phyloP scores from a whole-genome alignment of 2,797 vertebrate genomes.

The Lemur catta region DNA sequence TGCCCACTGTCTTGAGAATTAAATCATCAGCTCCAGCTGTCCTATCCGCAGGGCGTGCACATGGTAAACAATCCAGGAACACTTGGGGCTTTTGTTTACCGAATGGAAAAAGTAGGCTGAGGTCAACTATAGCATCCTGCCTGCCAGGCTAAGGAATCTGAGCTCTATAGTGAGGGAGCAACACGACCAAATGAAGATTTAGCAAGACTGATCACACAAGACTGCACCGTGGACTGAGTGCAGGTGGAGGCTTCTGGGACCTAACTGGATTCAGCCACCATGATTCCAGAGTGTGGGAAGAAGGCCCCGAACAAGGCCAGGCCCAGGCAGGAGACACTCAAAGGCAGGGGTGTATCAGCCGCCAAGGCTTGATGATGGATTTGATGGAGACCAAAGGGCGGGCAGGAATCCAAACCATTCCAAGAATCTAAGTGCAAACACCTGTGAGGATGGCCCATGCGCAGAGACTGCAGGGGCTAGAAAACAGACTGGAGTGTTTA shows the following conservation, averaged over 20 bases:
- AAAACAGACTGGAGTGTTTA: background rate
- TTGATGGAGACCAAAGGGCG: background rate
- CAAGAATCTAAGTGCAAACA: background rate
- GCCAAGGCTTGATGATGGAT: background rate
- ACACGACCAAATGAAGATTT: background rate
- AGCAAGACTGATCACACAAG: background rate
- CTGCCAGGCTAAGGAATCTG: background rate
- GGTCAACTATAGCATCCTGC: background rate
- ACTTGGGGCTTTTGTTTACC: background rate
- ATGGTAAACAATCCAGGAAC: background rate
- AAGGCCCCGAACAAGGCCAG: background rate
- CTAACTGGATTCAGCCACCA: background rate
- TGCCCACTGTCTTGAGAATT: background rate
- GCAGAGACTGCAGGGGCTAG: background rate
- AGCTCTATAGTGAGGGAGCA: background rate
- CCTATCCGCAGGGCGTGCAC: background rate
- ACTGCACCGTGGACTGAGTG: accelerated
- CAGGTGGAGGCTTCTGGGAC: background rate
- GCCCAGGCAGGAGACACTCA: background rate
- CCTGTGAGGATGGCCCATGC: background rate
- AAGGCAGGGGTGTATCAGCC: background rate
- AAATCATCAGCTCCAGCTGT: background rate
- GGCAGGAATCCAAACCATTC: background rate
- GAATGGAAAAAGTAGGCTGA: background rate
- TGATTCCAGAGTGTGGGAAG: background rate